Evolutionary conservation across 2,888 invertebrate species (phyloP), one percentile per base, ranked within the genome.

Genomic region (Branchipolynoe longqiensis): DNA sequence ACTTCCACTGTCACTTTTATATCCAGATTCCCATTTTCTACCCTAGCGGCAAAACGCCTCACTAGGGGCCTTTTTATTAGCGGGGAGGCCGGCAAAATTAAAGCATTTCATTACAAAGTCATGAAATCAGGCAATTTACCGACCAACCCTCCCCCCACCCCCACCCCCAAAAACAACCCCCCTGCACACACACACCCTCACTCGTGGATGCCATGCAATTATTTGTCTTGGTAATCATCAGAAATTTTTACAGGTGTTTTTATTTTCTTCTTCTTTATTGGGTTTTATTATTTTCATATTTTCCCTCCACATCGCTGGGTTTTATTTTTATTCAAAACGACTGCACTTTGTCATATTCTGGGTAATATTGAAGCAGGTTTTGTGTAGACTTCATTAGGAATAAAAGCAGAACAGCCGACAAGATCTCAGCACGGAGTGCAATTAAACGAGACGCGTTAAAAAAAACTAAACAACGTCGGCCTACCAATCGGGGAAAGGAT

Each of bases 101-200:
- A 33, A 38, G 69, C 69, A 69, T 69, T 69, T 69, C 69, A 69
- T 69, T 69, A 69, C 38, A 69, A 69, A 69, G 69, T 69, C 69
- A 69, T 69, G 69, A 38, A 69, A 69, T 69, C 33, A 69, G 69
- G 69, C 38, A 69, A 69, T 69, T 69, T 12, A 38, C 69, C 33
- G 33, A 14, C 69, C n/a, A n/a, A n/a, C n/a, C n/a, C n/a, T n/a
- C n/a, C n/a, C n/a, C n/a, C n/a, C n/a, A n/a, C n/a, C n/a, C n/a
- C n/a, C n/a, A n/a, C n/a, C n/a, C n/a, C n/a, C n/a, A n/a, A n/a
- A n/a, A n/a, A n/a, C n/a, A n/a, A n/a, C n/a, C n/a, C n/a, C n/a
- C n/a, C n/a, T n/a, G 25, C 62, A 62, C 25, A 69, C 33, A 69
- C 22, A 69, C 69, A 38, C 18, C 22, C 58, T 38, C 69, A 4